A percentile compares a stretch with the other conserved stretches of the same genome.
phyloP scores from a whole-genome alignment of 2,888 invertebrate species.

The Trimorus sp. region DNA sequence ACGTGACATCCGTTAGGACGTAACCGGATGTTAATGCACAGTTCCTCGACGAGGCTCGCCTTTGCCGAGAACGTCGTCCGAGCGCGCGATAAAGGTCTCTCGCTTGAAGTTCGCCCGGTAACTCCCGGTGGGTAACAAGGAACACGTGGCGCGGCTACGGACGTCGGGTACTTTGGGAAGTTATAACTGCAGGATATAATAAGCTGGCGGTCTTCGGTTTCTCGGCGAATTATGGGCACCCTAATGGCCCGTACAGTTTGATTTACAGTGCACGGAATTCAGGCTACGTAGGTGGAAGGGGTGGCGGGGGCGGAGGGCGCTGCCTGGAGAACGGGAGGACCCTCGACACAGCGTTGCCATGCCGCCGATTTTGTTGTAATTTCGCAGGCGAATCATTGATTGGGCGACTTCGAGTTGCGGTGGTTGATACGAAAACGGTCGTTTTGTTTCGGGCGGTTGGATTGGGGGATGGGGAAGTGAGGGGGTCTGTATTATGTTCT shows the following conservation, averaged over 20 bases:
- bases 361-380: conserved; percentile 16
- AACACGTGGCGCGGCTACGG: conserved; percentile 64
- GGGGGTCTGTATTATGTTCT: too few relatives aligned
- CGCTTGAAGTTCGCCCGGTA: conserved; percentile 24
- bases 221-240: conserved; percentile 80
- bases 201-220: conserved; percentile 81
- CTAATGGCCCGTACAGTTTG: conserved; percentile 80
- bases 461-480: too few relatives aligned
- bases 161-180: conserved; percentile 70
- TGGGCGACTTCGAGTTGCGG: too few relatives aligned
- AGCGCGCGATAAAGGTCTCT: conserved; percentile 47
- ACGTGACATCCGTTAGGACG: conserved; percentile 61
- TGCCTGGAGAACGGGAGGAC: conserved; percentile 18
- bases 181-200: conserved; percentile 81
- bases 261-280: conserved; percentile 78
- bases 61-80: conserved; percentile 48
- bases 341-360: conserved; percentile 37
- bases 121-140: conserved; percentile 45
- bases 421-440: too few relatives aligned
- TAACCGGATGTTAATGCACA: conserved; percentile 25
- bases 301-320: conserved; percentile 5
- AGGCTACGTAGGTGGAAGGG: conserved; percentile 48
- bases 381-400: neutral
- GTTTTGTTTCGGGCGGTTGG: too few relatives aligned
- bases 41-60: conserved; percentile 37